These are phyloP conservation scores for Ectropis crepuscularia DNA, from an alignment of 2,888 invertebrate genomes.

Conservation along the genomic window DNA sequence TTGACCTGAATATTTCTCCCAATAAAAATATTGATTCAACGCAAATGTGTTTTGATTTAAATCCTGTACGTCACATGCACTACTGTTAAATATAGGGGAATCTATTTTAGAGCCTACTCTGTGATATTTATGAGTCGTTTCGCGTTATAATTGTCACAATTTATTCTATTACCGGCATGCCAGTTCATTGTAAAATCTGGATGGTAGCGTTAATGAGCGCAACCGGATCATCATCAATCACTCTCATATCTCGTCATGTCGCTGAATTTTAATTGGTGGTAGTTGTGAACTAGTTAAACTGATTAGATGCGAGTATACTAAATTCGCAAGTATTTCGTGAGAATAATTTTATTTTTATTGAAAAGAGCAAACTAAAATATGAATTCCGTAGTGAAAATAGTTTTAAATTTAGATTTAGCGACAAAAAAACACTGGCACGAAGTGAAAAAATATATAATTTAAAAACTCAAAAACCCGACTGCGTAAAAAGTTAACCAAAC, in stretches of 20 bases:
- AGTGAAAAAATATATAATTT: no score
- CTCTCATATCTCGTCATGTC: neutral
- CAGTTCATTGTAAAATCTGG: neutral
- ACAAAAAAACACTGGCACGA: no score
- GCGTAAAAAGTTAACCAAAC: no score
- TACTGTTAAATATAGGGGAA: conserved; percentile 13
- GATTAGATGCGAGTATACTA: conserved; percentile 8
- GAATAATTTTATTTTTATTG: neutral
- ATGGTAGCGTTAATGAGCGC: neutral
- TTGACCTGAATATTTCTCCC: conserved; percentile 3
- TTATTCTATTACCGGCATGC: neutral
- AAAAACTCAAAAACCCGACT: no score
- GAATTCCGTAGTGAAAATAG: no score
- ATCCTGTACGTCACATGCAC: neutral
- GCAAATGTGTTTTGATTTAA: conserved; percentile 10
- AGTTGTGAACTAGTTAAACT: conserved; percentile 19
- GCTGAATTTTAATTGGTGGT: conserved; percentile 22
- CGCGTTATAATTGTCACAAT: neutral
- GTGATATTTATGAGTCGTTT: neutral
- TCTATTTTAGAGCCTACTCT: conserved; percentile 17
- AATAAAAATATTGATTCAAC: conserved; percentile 5
- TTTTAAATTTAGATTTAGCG: no score
- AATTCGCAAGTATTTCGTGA: conserved; percentile 1
- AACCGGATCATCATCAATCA: neutral
- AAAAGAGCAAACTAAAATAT: no score